phyloP scores from a whole-genome alignment of 1,140 invertebrate species.

The Ganaspis sp. region DNA sequence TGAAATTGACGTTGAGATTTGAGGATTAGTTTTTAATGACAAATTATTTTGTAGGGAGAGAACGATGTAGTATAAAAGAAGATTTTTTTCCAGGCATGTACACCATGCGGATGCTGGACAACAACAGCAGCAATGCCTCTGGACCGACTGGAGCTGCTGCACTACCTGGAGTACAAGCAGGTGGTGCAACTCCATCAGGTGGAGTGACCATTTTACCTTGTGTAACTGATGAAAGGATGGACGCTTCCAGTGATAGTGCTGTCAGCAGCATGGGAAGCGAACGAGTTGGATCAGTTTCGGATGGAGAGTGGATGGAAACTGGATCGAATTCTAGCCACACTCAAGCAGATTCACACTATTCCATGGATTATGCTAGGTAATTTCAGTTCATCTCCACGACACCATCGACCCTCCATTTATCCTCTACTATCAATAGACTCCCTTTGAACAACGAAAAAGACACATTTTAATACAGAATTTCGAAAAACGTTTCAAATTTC shows the following conservation, averaged over 20 bases:
- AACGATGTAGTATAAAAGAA: not conserved
- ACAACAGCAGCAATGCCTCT: conserved; percentile 75
- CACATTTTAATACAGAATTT: too few species aligned
- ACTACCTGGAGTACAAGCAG: conserved; percentile 66
- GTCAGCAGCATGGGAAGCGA: conserved; percentile 95
- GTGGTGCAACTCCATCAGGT: conserved; percentile 57
- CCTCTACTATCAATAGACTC: not conserved
- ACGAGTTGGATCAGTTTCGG: conserved; percentile 89
- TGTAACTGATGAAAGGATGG: conserved; percentile 81
- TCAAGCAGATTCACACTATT: conserved; percentile 78
- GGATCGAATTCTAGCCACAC: conserved; percentile 89
- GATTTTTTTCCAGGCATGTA: conserved; percentile 83
- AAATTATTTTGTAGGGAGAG: not conserved
- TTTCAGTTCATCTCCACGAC: conserved; percentile 23
- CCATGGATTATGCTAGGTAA: conserved; percentile 76
- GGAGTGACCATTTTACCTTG: conserved; percentile 62
- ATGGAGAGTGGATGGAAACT: conserved; percentile 92
- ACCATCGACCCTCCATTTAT: not conserved
- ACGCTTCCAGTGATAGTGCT: conserved; percentile 90
- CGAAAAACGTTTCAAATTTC: too few species aligned
- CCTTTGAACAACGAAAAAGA: not conserved
- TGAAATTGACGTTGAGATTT: too few species aligned
- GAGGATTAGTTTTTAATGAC: not conserved
- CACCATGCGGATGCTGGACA: conserved; percentile 88
- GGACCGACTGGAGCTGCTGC: conserved; percentile 68